These are phyloP conservation scores for Neoascia interrupta DNA, from an alignment of 2,888 invertebrate genomes.

Conservation along the genomic window DNA sequence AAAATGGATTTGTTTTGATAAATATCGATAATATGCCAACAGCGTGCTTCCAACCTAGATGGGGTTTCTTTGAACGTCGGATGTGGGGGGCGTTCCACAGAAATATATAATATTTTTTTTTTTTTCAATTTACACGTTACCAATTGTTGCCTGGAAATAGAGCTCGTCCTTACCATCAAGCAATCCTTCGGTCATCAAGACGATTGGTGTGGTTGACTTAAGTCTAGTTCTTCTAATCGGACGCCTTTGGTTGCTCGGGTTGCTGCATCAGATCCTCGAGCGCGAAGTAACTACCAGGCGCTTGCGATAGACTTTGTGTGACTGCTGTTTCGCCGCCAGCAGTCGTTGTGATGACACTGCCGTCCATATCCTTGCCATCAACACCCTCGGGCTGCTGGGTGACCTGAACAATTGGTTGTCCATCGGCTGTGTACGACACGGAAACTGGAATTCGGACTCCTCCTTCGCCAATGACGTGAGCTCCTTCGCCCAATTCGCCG, in stretches of 20 bases:
- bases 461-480: constrained; percentile 79
- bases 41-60: neutral
- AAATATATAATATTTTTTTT: constrained; percentile 4
- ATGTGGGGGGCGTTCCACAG: constrained; percentile 12
- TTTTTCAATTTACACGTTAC: constrained; percentile 49
- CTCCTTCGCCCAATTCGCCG: constrained; percentile 77
- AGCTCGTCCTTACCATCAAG: neutral
- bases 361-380: constrained; percentile 72
- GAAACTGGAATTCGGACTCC: constrained; percentile 80
- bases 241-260: constrained; percentile 60
- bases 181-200: constrained; percentile 14
- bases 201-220: neutral
- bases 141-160: neutral
- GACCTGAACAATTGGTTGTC: constrained; percentile 78
- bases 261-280: constrained; percentile 76
- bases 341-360: constrained; percentile 59
- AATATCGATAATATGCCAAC: constrained; percentile 14
- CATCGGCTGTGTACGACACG: constrained; percentile 78
- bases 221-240: constrained; percentile 29
- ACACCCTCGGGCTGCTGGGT: constrained; percentile 76
- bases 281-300: constrained; percentile 74
- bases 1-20: constrained; percentile 26
- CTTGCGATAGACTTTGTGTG: constrained; percentile 71
- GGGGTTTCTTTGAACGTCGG: neutral
- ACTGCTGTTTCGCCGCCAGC: constrained; percentile 70